A percentile compares a stretch with the other conserved stretches of the same genome.
These are phyloP conservation scores for Cyphomyrus discorhynchus DNA, from an alignment of 2,113 vertebrate genomes.

Conservation along the genomic window DNA sequence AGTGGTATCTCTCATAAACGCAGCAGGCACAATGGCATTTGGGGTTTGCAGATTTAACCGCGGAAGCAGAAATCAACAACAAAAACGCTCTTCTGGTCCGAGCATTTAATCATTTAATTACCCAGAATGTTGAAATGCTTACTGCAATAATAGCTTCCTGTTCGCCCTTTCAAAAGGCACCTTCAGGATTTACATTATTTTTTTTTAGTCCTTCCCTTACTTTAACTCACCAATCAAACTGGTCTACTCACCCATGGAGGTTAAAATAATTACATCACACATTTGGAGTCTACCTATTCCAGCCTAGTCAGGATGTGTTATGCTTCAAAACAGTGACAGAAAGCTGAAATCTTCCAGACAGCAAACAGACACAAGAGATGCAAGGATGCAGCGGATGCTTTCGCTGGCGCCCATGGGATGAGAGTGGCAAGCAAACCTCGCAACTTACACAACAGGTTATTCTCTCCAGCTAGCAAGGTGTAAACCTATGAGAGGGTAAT, in stretches of 20 bases:
- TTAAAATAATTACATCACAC: neutral
- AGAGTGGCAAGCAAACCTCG: neutral
- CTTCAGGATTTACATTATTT: neutral
- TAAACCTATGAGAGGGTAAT: neutral
- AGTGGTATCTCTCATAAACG: neutral
- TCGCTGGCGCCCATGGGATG: neutral
- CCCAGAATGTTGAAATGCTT: neutral
- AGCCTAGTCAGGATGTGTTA: neutral
- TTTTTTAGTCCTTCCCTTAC: neutral
- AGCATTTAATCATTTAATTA: neutral
- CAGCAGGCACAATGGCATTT: neutral
- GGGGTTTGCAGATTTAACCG: neutral
- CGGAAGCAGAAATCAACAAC: neutral
- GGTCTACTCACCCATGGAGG: neutral
- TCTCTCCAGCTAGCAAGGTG: neutral
- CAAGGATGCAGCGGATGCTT: neutral
- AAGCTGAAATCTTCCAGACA: neutral
- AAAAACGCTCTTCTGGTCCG: neutral
- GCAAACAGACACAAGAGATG: neutral
- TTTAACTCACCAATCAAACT: neutral
- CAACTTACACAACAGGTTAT: neutral
- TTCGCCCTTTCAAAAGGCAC: neutral
- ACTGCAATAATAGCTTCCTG: neutral
- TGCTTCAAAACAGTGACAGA: neutral
- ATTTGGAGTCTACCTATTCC: neutral